phyloP scores from a whole-genome alignment of 1,140 invertebrate genomes.

The Panagrolaimus sp. region DNA sequence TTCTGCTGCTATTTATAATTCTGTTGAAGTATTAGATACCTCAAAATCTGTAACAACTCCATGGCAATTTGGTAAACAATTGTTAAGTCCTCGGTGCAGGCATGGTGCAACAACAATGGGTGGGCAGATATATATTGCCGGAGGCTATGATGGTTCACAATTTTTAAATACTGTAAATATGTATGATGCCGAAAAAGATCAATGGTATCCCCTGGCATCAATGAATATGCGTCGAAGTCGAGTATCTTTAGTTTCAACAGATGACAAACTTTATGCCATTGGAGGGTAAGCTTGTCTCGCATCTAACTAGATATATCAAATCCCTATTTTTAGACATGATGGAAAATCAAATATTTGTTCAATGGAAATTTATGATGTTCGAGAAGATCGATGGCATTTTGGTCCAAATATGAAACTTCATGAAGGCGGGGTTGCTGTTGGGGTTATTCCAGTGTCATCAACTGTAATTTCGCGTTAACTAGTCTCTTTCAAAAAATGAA shows the following conservation, averaged over 20 bases:
- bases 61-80: background rate
- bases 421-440: slow-evolving; percentile 7
- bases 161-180: slow-evolving; percentile 1
- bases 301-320: background rate
- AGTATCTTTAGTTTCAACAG: background rate
- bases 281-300: slow-evolving; percentile 3
- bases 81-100: background rate
- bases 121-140: slow-evolving; percentile 6
- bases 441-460: slow-evolving; percentile 8
- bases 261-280: background rate
- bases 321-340: background rate
- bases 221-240: background rate
- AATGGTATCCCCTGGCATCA: slow-evolving; percentile 2
- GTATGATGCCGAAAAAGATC: slow-evolving; percentile 14
- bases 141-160: slow-evolving; percentile 5
- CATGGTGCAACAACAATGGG: slow-evolving; percentile 4
- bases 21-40: background rate
- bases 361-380: slow-evolving; percentile 12
- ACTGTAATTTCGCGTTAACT: background rate
- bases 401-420: slow-evolving; percentile 9
- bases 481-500: too few relatives aligned
- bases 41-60: background rate
- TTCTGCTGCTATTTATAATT: background rate
- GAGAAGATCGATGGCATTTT: slow-evolving; percentile 12
- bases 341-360: background rate